Evolutionary conservation across 2,888 invertebrate species (phyloP).

Genomic region (Anticlea derivata): DNA sequence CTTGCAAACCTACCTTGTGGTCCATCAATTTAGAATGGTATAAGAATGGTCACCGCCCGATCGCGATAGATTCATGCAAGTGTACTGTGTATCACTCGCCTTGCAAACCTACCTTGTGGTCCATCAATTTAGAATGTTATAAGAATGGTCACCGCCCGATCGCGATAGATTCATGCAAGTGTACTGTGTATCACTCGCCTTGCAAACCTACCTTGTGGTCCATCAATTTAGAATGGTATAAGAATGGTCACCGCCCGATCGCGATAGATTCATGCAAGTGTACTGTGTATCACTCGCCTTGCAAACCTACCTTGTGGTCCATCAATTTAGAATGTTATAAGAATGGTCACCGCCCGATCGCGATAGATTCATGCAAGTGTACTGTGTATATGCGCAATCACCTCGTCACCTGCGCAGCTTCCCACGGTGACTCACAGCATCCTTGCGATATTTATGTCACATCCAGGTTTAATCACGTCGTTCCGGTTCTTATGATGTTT

Average conservation of each 20-base stretch:
- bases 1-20: too few relatives aligned
- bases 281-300: constrained; percentile 40
- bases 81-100: constrained; percentile 1
- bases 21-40: neutral
- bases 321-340: neutral
- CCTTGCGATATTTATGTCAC: constrained; percentile 44
- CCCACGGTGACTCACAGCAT: constrained; percentile 65
- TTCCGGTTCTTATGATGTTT: constrained; percentile 28
- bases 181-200: neutral
- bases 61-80: constrained; percentile 2
- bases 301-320: too few relatives aligned
- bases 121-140: neutral
- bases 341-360: constrained; percentile 15
- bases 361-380: constrained; percentile 1
- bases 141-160: constrained; percentile 17
- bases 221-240: neutral
- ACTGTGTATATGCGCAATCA: constrained; percentile 45
- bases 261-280: neutral
- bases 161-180: constrained; percentile 1
- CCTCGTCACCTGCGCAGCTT: constrained; percentile 63
- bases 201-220: too few relatives aligned
- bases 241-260: constrained; percentile 17
- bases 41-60: constrained; percentile 16
- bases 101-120: too few relatives aligned
- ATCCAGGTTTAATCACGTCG: constrained; percentile 29